phyloP scores from a whole-genome alignment of 2,797 vertebrate species.

The Typhlichthys subterraneus region DNA sequence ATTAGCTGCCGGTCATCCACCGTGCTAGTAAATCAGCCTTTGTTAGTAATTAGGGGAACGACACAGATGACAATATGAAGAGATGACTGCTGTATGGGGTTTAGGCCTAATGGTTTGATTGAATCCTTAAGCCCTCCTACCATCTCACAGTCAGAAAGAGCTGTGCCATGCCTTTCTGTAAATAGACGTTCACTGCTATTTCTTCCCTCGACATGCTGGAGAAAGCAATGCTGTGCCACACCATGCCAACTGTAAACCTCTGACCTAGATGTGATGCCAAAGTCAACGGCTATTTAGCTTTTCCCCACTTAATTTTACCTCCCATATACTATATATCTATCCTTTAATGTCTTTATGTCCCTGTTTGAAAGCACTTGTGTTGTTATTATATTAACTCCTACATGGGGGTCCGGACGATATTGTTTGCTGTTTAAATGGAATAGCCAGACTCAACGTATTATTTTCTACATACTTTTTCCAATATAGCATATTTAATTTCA shows the following conservation, averaged over 20 bases:
- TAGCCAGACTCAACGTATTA: background rate
- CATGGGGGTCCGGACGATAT: background rate
- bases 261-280: conserved; percentile 28
- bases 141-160: conserved; percentile 25
- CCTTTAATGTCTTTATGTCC: background rate
- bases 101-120: conserved; percentile 33
- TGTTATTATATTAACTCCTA: background rate
- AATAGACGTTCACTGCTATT: conserved; percentile 10
- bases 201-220: conserved; percentile 6
- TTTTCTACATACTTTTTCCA: background rate
- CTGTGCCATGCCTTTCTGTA: conserved; percentile 24
- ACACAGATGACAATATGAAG: conserved; percentile 37
- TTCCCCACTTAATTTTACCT: conserved; percentile 10
- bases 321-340: background rate
- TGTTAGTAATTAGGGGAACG: conserved; percentile 30
- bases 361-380: background rate
- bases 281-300: conserved; percentile 17
- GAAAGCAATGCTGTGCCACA: conserved; percentile 19
- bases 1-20: background rate
- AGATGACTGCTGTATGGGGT: conserved; percentile 23
- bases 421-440: background rate
- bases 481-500: background rate
- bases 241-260: conserved; percentile 20
- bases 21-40: conserved; percentile 8
- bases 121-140: conserved; percentile 21